These are phyloP conservation scores for Proisotoma minuta DNA, from an alignment of 2,888 invertebrate species.

Conservation along the genomic window DNA sequence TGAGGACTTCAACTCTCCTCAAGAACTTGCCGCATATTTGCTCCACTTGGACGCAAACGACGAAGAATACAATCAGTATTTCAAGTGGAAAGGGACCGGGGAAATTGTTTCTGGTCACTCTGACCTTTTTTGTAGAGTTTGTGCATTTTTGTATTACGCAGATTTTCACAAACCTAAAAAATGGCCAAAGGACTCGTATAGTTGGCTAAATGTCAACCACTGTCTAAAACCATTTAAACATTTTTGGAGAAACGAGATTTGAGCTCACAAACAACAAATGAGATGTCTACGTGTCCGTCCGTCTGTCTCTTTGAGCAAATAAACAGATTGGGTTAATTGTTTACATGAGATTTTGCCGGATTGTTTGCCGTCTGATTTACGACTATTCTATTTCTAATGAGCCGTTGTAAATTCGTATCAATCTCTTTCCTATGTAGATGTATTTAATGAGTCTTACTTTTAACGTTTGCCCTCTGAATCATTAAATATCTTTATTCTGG, in stretches of 20 bases:
- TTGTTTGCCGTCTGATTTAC: conserved; percentile 1
- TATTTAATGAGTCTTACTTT: neutral
- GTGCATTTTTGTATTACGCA: conserved; percentile 12
- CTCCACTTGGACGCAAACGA: conserved; percentile 20
- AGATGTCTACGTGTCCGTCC: neutral
- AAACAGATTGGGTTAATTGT: neutral
- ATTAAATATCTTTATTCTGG: neutral
- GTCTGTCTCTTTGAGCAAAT: neutral
- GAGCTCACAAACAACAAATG: neutral
- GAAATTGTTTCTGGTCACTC: conserved; percentile 48
- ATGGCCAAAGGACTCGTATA: neutral
- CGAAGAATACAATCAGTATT: conserved; percentile 27
- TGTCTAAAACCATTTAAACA: conserved; percentile 11
- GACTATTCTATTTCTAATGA: neutral
- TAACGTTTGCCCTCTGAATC: neutral
- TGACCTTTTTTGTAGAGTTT: conserved; percentile 12
- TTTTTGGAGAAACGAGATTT: conserved; percentile 14
- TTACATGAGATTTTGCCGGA: neutral
- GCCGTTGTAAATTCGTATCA: neutral
- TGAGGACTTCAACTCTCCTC: conserved; percentile 21
- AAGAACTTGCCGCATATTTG: conserved; percentile 41
- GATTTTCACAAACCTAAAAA: neutral
- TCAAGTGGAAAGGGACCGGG: conserved; percentile 29
- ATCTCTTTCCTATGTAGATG: neutral
- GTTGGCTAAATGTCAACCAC: conserved; percentile 17